These are phyloP conservation scores for Suillia variegata DNA, from an alignment of 2,888 invertebrate species.

Conservation along the genomic window DNA sequence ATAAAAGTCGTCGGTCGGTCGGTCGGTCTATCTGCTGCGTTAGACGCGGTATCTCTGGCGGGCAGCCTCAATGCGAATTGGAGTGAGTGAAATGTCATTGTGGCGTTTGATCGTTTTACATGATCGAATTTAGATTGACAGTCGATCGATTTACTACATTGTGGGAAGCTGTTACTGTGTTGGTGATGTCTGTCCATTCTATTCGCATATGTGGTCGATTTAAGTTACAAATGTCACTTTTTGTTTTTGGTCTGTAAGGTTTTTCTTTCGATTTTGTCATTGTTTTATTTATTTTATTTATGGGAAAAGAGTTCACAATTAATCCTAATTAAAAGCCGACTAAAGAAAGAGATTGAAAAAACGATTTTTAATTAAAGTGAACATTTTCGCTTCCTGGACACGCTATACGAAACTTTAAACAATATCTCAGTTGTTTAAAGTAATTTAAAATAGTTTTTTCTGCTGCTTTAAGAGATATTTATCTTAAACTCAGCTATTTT, in stretches of 20 bases:
- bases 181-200: too few species aligned
- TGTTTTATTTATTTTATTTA: background rate
- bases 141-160: background rate
- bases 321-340: background rate
- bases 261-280: background rate
- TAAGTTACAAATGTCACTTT: background rate
- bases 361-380: too few species aligned
- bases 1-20: too few species aligned
- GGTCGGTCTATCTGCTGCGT: too few species aligned
- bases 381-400: too few species aligned
- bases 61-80: background rate
- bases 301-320: background rate
- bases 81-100: conserved; percentile 6
- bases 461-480: too few species aligned
- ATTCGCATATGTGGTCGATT: background rate
- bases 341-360: too few species aligned
- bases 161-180: background rate
- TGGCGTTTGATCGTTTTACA: conserved; percentile 30
- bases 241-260: background rate
- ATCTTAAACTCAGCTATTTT: too few species aligned
- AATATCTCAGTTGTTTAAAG: too few species aligned
- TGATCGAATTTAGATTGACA: conserved; percentile 34
- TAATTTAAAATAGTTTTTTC: too few species aligned
- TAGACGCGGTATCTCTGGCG: background rate
- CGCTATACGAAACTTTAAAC: too few species aligned